These are phyloP conservation scores for Andinoacara biseriatus DNA, from an alignment of 2,113 vertebrate genomes.

Conservation along the genomic window DNA sequence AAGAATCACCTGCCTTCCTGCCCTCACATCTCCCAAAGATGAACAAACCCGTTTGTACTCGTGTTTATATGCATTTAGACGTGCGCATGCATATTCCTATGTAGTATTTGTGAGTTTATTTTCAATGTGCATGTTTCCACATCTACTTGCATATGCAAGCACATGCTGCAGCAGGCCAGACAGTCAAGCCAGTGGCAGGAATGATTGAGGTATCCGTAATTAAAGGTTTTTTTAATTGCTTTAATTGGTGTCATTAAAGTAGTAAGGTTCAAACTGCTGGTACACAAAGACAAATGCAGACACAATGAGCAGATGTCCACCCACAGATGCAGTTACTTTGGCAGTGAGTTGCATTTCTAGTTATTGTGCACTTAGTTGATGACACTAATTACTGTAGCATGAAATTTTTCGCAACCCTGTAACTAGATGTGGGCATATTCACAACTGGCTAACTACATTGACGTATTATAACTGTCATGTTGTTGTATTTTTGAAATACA, in stretches of 20 bases:
- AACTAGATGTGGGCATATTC: neutral
- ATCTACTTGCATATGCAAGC: neutral
- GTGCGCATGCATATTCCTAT: neutral
- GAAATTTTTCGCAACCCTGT: neutral
- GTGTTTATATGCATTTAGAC: neutral
- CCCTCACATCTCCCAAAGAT: too few species aligned
- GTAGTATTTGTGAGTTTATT: neutral
- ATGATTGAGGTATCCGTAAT: slow-evolving; percentile 44
- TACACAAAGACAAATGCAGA: slow-evolving; percentile 5
- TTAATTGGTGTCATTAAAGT: slow-evolving; percentile 49
- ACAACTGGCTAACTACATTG: neutral
- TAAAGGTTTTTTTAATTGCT: slow-evolving; percentile 51
- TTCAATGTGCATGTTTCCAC: neutral
- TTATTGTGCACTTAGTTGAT: neutral
- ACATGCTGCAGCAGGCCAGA: neutral
- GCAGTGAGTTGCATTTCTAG: neutral
- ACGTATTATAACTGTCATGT: neutral
- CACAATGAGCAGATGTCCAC: neutral
- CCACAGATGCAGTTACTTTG: neutral
- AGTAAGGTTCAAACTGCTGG: slow-evolving; percentile 35
- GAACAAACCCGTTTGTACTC: neutral
- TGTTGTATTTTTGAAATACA: neutral
- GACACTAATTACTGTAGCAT: neutral
- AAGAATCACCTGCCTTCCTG: too few species aligned
- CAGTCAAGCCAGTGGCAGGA: slow-evolving; percentile 5